Percentiles rank a stretch among this genome's conserved stretches.
phyloP scores from a whole-genome alignment of 2,888 invertebrate species.

The Eremobia ochroleuca region DNA sequence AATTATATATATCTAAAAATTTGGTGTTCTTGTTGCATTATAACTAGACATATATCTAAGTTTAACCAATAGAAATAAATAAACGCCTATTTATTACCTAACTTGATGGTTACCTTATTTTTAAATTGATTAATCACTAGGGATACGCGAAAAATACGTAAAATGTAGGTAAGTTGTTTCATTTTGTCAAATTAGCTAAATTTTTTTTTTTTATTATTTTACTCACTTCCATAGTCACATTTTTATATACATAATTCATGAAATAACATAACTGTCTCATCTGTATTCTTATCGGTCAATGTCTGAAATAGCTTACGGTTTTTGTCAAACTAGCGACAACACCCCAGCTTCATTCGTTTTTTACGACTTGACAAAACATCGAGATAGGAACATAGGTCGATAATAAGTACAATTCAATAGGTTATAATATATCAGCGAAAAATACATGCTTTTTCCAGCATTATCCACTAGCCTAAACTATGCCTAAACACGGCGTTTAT shows the following conservation, averaged over 20 bases:
- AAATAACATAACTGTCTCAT: not conserved
- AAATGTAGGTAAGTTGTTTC: not conserved
- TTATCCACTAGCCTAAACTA: constrained; percentile 14
- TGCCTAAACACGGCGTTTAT: constrained; percentile 26
- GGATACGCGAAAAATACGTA: too few relatives aligned
- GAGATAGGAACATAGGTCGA: not conserved
- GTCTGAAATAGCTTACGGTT: not conserved
- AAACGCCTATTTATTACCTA: constrained; percentile 12
- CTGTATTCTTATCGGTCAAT: not conserved
- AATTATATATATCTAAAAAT: constrained; percentile 64
- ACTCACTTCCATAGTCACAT: not conserved
- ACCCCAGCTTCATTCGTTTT: not conserved
- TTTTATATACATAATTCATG: not conserved
- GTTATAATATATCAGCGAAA: not conserved
- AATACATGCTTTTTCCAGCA: not conserved
- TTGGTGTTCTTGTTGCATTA: constrained; percentile 76
- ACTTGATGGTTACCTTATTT: not conserved
- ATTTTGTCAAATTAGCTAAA: not conserved
- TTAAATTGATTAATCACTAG: constrained; percentile 1
- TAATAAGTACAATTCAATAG: not conserved
- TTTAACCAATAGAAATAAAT: constrained; percentile 29
- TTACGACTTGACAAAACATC: not conserved
- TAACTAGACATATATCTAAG: constrained; percentile 50
- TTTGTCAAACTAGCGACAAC: not conserved
- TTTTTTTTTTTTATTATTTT: not conserved